phyloP scores from a whole-genome alignment of 2,888 invertebrate genomes.

The Tryphoninae sp. region DNA sequence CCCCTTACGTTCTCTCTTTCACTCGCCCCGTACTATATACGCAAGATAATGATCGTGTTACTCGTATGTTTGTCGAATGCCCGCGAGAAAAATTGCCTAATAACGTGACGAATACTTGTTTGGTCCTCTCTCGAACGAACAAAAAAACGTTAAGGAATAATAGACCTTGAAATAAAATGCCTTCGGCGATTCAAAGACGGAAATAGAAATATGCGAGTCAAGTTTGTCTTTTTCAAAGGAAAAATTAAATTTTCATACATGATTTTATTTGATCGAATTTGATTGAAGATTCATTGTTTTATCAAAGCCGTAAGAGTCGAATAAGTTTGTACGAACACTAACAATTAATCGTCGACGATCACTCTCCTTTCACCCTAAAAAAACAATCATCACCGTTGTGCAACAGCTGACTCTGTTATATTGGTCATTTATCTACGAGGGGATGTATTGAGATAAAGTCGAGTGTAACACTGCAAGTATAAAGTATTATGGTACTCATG shows the following conservation, averaged over 20 bases:
- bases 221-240: background rate
- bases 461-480: conserved; percentile 27
- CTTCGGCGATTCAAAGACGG: background rate
- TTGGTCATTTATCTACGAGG: conserved; percentile 43
- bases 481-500: conserved; percentile 24
- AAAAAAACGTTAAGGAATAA: conserved; percentile 34
- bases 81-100: conserved; percentile 66
- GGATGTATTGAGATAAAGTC: conserved; percentile 39
- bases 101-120: conserved; percentile 64
- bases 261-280: background rate
- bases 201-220: conserved; percentile 33
- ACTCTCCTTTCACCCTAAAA: conserved; percentile 36
- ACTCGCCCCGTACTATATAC: conserved; percentile 62
- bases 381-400: conserved; percentile 17
- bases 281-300: too few species aligned
- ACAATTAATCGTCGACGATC: conserved; percentile 59
- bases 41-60: conserved; percentile 76
- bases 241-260: background rate
- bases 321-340: background rate
- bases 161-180: conserved; percentile 16
- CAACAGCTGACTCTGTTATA: conserved; percentile 58
- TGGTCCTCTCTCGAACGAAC: conserved; percentile 21
- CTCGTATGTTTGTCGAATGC: conserved; percentile 69
- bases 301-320: too few species aligned
- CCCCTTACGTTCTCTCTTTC: conserved; percentile 43